Evolutionary conservation across 2,888 invertebrate species (phyloP).

Genomic region (Drosophila mettleri): DNA sequence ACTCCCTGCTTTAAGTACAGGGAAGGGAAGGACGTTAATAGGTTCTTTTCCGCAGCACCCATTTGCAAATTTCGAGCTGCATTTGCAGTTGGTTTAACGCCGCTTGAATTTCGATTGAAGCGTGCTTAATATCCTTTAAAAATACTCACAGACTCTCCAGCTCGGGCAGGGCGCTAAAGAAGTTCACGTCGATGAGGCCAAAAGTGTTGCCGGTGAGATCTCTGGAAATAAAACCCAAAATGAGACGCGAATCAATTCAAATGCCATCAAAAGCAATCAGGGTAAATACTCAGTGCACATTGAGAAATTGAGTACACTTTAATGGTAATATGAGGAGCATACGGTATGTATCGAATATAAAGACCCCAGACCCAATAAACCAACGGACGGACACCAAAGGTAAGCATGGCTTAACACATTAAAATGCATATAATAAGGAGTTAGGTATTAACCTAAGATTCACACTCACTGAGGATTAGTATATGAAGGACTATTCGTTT

Average conservation of each 20-base stretch:
- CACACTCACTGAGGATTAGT: no score
- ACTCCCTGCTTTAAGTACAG: conserved; percentile 52
- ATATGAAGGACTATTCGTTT: no score
- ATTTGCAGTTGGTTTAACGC: conserved; percentile 23
- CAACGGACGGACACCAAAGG: no score
- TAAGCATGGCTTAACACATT: no score
- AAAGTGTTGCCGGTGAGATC: conserved; percentile 86
- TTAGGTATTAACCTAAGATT: no score
- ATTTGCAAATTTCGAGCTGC: conserved; percentile 27
- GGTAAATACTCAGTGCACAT: neutral
- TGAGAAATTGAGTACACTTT: neutral
- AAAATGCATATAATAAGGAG: no score
- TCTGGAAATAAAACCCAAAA: conserved; percentile 66
- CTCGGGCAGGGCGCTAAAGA: conserved; percentile 80
- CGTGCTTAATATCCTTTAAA: neutral
- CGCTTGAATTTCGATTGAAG: conserved; percentile 39
- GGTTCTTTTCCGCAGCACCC: conserved; percentile 7
- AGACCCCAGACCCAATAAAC: no score
- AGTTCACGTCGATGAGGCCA: conserved; percentile 75
- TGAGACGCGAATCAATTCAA: conserved; percentile 8
- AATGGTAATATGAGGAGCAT: neutral
- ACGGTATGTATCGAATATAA: no score
- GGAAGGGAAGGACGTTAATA: conserved; percentile 65
- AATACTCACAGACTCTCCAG: conserved; percentile 85
- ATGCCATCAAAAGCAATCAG: neutral